A percentile compares a stretch with the other conserved stretches of the same genome.
Conservation (phyloP, 2,797 vertebrate genomes). For the Cheirogaleus major region DNA sequence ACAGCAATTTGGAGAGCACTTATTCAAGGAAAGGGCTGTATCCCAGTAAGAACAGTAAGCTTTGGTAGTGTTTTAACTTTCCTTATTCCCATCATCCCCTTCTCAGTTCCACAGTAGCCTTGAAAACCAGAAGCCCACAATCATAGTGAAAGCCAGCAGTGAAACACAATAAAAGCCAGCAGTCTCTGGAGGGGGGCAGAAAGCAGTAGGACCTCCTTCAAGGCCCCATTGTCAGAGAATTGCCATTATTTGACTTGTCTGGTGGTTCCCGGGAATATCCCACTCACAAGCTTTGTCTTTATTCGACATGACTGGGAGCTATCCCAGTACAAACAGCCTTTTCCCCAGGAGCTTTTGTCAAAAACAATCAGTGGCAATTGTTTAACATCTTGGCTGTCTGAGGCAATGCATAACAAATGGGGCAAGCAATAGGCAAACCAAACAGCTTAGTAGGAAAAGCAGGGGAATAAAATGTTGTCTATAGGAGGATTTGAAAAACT, state of each 20-base stretch:
- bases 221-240: constrained; percentile 14
- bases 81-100: not conserved
- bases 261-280: constrained; percentile 14
- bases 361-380: constrained; percentile 24
- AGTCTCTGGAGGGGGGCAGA: not conserved
- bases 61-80: not conserved
- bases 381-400: constrained; percentile 3
- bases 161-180: not conserved
- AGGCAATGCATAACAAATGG: not conserved
- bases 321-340: not conserved
- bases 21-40: not conserved
- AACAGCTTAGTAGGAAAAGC: constrained; percentile 5
- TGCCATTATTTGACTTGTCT: constrained; percentile 49
- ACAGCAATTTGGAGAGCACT: not conserved
- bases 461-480: not conserved
- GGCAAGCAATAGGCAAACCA: not conserved
- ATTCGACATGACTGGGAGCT: constrained; percentile 11
- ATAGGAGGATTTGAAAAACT: not conserved
- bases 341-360: not conserved
- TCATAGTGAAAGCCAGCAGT: not conserved
- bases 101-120: not conserved
- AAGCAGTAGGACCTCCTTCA: not conserved
- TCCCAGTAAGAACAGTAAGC: not conserved
- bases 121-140: constrained; percentile 13
- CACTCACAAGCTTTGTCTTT: constrained; percentile 11